phyloP scores from a whole-genome alignment of 2,888 invertebrate genomes.

The Limulus polyphemus region DNA sequence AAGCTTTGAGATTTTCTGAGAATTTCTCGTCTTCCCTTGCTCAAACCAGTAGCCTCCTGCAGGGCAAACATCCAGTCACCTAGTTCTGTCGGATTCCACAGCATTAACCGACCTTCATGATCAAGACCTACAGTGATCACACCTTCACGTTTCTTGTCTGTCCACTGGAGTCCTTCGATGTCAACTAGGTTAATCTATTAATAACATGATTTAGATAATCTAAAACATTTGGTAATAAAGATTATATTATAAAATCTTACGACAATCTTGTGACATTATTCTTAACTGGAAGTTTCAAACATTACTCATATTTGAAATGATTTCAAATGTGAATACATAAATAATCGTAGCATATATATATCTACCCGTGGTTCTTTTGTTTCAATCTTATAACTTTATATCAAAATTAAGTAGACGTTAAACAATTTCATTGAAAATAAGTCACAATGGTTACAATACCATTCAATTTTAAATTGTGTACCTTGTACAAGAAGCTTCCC shows the following conservation, averaged over 20 bases:
- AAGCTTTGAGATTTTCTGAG: constrained; percentile 40
- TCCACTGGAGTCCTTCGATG: constrained; percentile 52
- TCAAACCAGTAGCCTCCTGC: constrained; percentile 49
- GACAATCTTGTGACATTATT: too few relatives aligned
- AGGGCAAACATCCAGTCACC: constrained; percentile 27
- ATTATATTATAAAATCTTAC: too few relatives aligned
- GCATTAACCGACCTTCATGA: constrained; percentile 50
- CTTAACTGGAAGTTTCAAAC: too few relatives aligned
- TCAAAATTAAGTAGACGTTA: too few relatives aligned
- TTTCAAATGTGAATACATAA: too few relatives aligned
- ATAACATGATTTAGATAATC: neutral
- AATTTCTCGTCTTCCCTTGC: constrained; percentile 49
- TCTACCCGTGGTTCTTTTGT: too few relatives aligned
- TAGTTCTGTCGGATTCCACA: constrained; percentile 44
- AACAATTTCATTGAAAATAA: too few relatives aligned
- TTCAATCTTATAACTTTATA: too few relatives aligned
- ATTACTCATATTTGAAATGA: too few relatives aligned
- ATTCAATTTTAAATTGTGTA: constrained; percentile 2
- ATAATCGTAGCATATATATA: too few relatives aligned
- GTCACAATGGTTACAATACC: too few relatives aligned
- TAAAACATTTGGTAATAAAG: too few relatives aligned
- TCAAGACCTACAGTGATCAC: constrained; percentile 47
- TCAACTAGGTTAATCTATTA: constrained; percentile 48
- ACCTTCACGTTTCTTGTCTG: constrained; percentile 51
- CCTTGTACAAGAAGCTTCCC: constrained; percentile 29